phyloP scores from a whole-genome alignment of 2,113 vertebrate genomes.

The Oryzias curvinotus region DNA sequence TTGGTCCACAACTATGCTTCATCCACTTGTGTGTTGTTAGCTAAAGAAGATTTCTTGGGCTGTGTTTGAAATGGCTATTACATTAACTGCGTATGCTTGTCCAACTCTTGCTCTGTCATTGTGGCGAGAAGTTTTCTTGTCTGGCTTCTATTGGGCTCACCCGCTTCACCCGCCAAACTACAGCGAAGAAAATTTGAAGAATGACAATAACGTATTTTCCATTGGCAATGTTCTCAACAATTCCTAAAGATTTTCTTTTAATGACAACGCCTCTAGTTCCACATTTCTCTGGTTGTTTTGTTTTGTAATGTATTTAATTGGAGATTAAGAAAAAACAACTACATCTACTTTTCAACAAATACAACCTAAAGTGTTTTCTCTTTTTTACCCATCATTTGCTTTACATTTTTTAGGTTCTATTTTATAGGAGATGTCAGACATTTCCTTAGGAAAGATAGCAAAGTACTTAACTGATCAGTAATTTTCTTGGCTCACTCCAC shows the following conservation, averaged over 20 bases:
- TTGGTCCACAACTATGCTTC: slow-evolving; percentile 70
- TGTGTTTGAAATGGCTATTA: slow-evolving; percentile 55
- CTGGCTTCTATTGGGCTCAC: slow-evolving; percentile 38
- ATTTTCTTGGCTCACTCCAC: too few species aligned
- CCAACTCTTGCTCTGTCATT: slow-evolving; percentile 40
- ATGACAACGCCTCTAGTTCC: too few species aligned
- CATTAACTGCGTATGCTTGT: slow-evolving; percentile 45
- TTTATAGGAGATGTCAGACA: too few species aligned
- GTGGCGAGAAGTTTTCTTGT: slow-evolving; percentile 37
- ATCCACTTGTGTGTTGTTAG: slow-evolving; percentile 51
- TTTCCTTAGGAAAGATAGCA: too few species aligned
- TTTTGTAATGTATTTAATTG: too few species aligned
- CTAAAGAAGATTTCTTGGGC: slow-evolving; percentile 59
- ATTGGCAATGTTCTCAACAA: background rate
- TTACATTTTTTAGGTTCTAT: too few species aligned
- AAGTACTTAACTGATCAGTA: too few species aligned
- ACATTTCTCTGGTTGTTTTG: too few species aligned
- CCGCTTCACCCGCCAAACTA: slow-evolving; percentile 29
- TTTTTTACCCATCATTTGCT: too few species aligned
- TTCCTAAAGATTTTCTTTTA: background rate
- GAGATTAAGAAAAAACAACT: too few species aligned
- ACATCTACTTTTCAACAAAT: too few species aligned
- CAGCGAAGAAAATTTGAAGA: slow-evolving; percentile 13
- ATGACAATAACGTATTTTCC: background rate
- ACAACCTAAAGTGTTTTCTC: too few species aligned